Conservation (phyloP, 2,888 invertebrate species). For the Drosophila siamana region DNA sequence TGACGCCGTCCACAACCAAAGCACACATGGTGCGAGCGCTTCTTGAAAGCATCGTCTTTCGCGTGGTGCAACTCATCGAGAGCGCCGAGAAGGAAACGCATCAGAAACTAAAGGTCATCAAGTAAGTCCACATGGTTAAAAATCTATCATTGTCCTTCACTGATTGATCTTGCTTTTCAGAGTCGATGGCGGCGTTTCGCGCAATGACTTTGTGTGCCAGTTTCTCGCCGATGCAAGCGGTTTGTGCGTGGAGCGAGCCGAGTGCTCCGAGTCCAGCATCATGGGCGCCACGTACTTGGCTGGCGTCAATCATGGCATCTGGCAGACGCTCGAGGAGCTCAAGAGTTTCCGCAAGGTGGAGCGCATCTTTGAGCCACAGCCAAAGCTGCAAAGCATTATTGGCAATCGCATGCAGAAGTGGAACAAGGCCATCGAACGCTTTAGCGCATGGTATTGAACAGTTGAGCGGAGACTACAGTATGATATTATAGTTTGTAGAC, state of each 20-base stretch:
- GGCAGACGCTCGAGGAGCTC: slow-evolving; percentile 90
- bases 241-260: slow-evolving; percentile 90
- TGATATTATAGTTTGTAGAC: slow-evolving; percentile 18
- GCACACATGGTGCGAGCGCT: slow-evolving; percentile 93
- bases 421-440: slow-evolving; percentile 82
- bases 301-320: slow-evolving; percentile 92
- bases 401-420: slow-evolving; percentile 76
- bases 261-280: slow-evolving; percentile 92
- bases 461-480: slow-evolving; percentile 8
- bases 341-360: slow-evolving; percentile 87
- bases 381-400: slow-evolving; percentile 67
- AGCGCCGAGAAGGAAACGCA: slow-evolving; percentile 90
- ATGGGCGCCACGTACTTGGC: slow-evolving; percentile 95
- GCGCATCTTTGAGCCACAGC: slow-evolving; percentile 87
- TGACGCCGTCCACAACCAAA: slow-evolving; percentile 89
- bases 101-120: slow-evolving; percentile 87
- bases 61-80: slow-evolving; percentile 91
- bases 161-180: slow-evolving; percentile 85
- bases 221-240: slow-evolving; percentile 93
- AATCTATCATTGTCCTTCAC: not conserved
- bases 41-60: slow-evolving; percentile 93
- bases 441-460: slow-evolving; percentile 82
- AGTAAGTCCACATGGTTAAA: slow-evolving; percentile 85
- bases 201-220: slow-evolving; percentile 96
- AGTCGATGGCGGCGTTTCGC: slow-evolving; percentile 98